Percentiles rank a stretch among this genome's conserved stretches.
These are phyloP conservation scores for Aegypius monachus DNA, from an alignment of 2,113 vertebrate species.

Conservation along the genomic window DNA sequence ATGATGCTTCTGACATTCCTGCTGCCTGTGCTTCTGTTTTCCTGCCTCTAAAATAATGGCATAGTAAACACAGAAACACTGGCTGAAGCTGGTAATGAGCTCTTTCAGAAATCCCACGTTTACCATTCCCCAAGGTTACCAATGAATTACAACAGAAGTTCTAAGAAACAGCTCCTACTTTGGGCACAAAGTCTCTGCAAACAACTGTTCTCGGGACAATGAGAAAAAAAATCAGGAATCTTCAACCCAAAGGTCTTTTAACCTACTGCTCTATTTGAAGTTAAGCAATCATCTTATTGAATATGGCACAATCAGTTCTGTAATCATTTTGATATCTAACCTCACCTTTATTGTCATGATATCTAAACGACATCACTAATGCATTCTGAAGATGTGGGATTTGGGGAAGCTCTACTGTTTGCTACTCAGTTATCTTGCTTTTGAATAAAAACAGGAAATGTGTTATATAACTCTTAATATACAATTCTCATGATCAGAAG, in stretches of 20 bases:
- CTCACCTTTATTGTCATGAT: background rate
- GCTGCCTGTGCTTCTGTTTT: background rate
- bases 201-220: background rate
- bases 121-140: fast-evolving
- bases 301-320: background rate
- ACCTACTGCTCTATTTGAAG: background rate
- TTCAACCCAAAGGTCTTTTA: background rate
- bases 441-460: background rate
- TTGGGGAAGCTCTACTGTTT: background rate
- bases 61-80: background rate
- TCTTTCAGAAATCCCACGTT: background rate
- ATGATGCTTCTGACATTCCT: background rate
- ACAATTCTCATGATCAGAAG: constrained; percentile 16
- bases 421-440: background rate
- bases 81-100: background rate
- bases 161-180: background rate
- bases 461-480: background rate
- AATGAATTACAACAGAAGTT: background rate
- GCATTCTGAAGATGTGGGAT: background rate
- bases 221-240: background rate
- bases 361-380: background rate
- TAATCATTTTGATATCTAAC: background rate
- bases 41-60: background rate
- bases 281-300: background rate
- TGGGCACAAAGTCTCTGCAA: background rate